Percentiles rank a stretch among this genome's conserved stretches.
Conservation (phyloP, 1,140 invertebrate species). For the Penaeus chinensis region DNA sequence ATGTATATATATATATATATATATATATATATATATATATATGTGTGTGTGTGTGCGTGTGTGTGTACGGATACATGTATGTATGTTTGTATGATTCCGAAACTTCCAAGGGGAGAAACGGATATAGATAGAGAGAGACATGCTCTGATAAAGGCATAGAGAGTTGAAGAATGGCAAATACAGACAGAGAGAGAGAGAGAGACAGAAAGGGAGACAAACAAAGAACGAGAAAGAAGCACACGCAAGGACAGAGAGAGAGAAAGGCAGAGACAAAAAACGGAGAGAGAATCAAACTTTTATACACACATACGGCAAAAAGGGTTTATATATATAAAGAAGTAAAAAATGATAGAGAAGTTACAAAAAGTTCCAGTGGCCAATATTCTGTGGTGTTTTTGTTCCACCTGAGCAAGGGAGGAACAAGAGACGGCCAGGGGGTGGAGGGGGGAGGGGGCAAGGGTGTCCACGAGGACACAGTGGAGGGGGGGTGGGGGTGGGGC, state of each 20-base stretch:
- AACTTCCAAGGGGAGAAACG: background rate
- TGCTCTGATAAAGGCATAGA: background rate
- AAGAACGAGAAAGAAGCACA: background rate
- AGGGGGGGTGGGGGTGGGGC: too few relatives aligned
- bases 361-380: too few relatives aligned
- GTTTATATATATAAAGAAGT: too few relatives aligned
- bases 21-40: background rate
- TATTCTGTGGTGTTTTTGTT: too few relatives aligned
- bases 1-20: background rate
- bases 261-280: too few relatives aligned
- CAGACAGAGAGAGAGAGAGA: slow-evolving; percentile 3
- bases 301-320: too few relatives aligned
- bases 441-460: too few relatives aligned
- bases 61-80: background rate
- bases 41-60: background rate
- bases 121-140: background rate
- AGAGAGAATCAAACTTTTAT: too few relatives aligned
- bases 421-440: too few relatives aligned
- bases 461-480: too few relatives aligned
- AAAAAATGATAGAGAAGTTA: too few relatives aligned
- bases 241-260: background rate
- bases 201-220: background rate
- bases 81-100: background rate
- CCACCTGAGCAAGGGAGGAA: too few relatives aligned
- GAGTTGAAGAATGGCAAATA: background rate